A percentile compares a stretch with the other conserved stretches of the same genome.
These are phyloP conservation scores for Pyrrhosoma nymphula DNA, from an alignment of 2,888 invertebrate genomes.

Conservation along the genomic window DNA sequence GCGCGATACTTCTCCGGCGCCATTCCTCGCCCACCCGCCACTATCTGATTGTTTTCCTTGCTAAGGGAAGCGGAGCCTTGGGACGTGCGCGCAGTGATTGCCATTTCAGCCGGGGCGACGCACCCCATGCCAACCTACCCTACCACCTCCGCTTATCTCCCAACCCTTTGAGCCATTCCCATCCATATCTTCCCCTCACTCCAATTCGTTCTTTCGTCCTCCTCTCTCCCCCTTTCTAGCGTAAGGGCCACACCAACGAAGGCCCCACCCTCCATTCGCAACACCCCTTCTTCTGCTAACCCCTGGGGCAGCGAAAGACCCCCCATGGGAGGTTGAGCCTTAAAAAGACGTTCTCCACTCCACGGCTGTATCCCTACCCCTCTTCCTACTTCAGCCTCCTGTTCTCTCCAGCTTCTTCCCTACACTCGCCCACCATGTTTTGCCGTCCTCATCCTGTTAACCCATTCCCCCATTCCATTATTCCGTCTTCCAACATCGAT, in stretches of 20 bases:
- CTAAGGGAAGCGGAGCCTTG: not conserved
- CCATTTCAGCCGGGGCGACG: constrained; percentile 22
- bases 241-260: not conserved
- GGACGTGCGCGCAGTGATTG: constrained; percentile 49
- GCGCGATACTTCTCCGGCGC: constrained; percentile 10
- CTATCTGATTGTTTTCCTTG: constrained; percentile 60
- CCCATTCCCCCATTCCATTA: not conserved
- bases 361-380: not conserved
- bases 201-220: not conserved
- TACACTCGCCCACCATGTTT: not conserved
- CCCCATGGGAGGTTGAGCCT: constrained; percentile 8
- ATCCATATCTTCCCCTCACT: not conserved
- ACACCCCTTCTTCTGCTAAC: constrained; percentile 3
- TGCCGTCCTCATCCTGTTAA: not conserved
- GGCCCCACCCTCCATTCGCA: not conserved
- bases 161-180: not conserved
- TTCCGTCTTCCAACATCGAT: not conserved
- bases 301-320: not conserved
- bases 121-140: not conserved
- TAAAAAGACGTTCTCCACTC: constrained; percentile 10
- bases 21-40: not conserved
- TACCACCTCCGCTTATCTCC: not conserved
- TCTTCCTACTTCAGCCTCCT: not conserved
- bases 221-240: not conserved
- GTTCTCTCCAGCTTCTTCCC: not conserved